Evolutionary conservation across 2,113 vertebrate genomes (phyloP), one percentile per base, ranked within the genome.

Genomic region (Aplodontia rufa): DNA sequence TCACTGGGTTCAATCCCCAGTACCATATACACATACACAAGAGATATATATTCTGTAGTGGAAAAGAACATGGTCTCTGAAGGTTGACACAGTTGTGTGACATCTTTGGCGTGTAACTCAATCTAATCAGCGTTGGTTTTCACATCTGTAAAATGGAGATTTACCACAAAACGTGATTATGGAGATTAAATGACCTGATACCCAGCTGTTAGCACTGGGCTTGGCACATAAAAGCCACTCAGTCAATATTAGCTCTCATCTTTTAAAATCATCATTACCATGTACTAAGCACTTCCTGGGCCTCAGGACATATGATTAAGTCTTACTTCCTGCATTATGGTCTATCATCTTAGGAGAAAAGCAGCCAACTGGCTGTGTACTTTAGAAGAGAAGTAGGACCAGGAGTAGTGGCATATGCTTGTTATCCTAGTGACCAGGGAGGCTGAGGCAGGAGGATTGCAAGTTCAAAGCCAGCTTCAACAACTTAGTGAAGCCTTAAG

Each of bases 1-100:
- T 16, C 64, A 68, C 35, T n/a, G 16, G 19, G 6, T 35, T 47
- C 19, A 22, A 24, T 20, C 42, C 26, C 32, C 60, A 49, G 58
- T 24, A n/a, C 5, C 24, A 26, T 26, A 60, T 20, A 55, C 24
- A 28, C 58, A 60, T 60, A 10, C 53, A 22, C 24, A 60, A 60
- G 28, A 32, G 3, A 14, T 8, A 20, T 24, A 7, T n/a, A 24
- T 24, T 24, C 5, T 72, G 14, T 16, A 35, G 37, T 79, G 30
- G 79, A 14, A 76, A 53, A 85, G 28, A 89, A 42, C 22, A 2
- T 49, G 16, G 55, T 78, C 51, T 92, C 68, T 90, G 37, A 85
- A 69, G 69, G n/a, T 76, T 95, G 40, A 89, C 11, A 51, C 13
- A 96, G 28, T 62, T 90, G 40, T 47, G 3, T 40, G 79, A 96